Evolutionary conservation across 2,888 invertebrate genomes (phyloP), one percentile per base, ranked within the genome.

Genomic region (Leptopilina myrica): DNA sequence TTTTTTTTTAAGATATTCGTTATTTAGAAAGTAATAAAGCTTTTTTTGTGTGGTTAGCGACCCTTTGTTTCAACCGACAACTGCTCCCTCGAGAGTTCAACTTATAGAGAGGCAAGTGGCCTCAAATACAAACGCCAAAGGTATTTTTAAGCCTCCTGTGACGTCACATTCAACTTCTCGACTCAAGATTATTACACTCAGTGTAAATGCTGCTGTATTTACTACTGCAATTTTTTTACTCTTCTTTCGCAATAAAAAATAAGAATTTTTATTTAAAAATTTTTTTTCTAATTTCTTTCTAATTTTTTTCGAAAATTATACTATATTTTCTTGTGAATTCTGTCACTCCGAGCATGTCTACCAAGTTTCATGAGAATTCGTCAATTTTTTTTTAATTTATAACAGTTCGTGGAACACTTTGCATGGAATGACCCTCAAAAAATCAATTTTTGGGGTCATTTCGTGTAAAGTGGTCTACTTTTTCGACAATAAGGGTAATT

Each of bases 101-200:
- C 78, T 64, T 43, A 43, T 43, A 43, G 43, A 67, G 77, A 76
- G 77, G 76, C 79, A 66, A 76, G 76, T 75, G 81, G 78, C 80
- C 78, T 82, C 82, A 80, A 78, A 81, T 83, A 80, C 82, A 67
- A 82, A 76, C 80, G 77, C 76, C 77, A 43, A 75, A 81, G 83
- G 80, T 85, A 86, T 86, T 84, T 86, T 86, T 86, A 86, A 84
- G 84, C 82, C 80, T 46, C 78, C 43, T 43, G 81, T 82, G 85
- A 84, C 83, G 83, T 83, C 81, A 83, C 82, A 80, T 80, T 81
- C 82, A 83, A 81, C 83, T 82, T 79, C 77, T 76, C 78, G 33
- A 73, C 33, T 56, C 53, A 7, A 26, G 53, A 53, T 73, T 43
- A 43, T 43, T 8, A 56, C 33, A 26, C 26, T 56, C 26, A 49